phyloP scores from a whole-genome alignment of 2,113 vertebrate species.

The Microcebus jonahi region DNA sequence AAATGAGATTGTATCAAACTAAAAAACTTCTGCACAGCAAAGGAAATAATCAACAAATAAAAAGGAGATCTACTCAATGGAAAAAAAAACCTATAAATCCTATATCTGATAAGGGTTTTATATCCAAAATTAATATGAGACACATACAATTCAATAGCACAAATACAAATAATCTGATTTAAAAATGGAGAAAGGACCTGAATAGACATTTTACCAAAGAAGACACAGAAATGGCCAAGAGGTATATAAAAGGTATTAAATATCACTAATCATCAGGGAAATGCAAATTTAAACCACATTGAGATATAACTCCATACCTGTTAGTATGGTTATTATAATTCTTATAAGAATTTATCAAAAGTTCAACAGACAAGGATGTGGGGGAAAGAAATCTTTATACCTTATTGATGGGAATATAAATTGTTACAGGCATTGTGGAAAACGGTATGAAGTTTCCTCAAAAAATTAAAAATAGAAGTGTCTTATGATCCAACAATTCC shows the following conservation, averaged over 20 bases:
- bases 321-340: background rate
- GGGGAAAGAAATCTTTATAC: background rate
- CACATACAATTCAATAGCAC: background rate
- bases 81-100: background rate
- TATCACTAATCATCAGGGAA: background rate
- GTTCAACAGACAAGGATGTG: background rate
- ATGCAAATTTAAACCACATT: background rate
- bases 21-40: background rate
- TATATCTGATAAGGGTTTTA: rapidly evolving
- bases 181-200: background rate
- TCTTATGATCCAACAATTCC: background rate
- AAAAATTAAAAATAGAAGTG: background rate
- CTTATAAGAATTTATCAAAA: background rate
- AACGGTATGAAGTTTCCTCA: background rate
- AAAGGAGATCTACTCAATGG: background rate
- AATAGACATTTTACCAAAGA: background rate
- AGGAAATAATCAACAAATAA: background rate
- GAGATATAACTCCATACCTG: background rate
- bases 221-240: background rate
- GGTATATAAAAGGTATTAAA: background rate
- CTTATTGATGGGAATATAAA: background rate
- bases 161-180: background rate
- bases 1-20: background rate
- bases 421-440: background rate
- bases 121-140: background rate